phyloP scores from a whole-genome alignment of 1,140 invertebrate species.

The Musca domestica region DNA sequence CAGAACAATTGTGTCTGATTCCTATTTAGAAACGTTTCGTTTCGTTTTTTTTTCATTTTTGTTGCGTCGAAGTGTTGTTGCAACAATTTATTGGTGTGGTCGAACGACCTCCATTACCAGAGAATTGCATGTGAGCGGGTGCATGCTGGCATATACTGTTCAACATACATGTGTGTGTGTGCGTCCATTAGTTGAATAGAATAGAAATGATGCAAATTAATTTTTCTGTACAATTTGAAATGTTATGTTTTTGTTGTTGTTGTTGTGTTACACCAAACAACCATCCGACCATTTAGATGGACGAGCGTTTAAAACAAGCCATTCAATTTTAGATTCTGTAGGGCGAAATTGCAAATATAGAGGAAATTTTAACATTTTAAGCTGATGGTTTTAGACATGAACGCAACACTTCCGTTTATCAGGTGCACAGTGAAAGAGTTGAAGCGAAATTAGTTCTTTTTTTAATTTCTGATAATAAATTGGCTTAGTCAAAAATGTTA shows the following conservation, averaged over 20 bases:
- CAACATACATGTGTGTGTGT: too few relatives aligned
- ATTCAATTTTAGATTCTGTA: background rate
- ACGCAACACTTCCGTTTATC: slow-evolving; percentile 11
- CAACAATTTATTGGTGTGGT: slow-evolving; percentile 18
- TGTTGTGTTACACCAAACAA: too few relatives aligned
- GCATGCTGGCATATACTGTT: too few relatives aligned
- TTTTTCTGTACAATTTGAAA: slow-evolving; percentile 16
- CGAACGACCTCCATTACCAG: slow-evolving; percentile 12
- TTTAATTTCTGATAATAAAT: background rate
- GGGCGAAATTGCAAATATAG: slow-evolving; percentile 7
- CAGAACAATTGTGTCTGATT: background rate
- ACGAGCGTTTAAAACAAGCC: too few relatives aligned
- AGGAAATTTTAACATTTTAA: slow-evolving; percentile 23
- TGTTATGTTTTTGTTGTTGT: background rate
- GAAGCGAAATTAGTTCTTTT: background rate
- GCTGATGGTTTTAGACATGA: slow-evolving; percentile 20
- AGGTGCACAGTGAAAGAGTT: too few relatives aligned
- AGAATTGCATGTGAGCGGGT: too few relatives aligned
- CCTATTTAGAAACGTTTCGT: background rate
- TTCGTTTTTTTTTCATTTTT: background rate
- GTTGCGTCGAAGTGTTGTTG: slow-evolving; percentile 11
- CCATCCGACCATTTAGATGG: too few relatives aligned
- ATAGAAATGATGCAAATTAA: slow-evolving; percentile 19
- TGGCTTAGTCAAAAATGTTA: too few relatives aligned
- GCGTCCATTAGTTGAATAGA: background rate